These are phyloP conservation scores for Hippocampus abdominalis DNA, from an alignment of 2,113 vertebrate genomes.

Conservation along the genomic window DNA sequence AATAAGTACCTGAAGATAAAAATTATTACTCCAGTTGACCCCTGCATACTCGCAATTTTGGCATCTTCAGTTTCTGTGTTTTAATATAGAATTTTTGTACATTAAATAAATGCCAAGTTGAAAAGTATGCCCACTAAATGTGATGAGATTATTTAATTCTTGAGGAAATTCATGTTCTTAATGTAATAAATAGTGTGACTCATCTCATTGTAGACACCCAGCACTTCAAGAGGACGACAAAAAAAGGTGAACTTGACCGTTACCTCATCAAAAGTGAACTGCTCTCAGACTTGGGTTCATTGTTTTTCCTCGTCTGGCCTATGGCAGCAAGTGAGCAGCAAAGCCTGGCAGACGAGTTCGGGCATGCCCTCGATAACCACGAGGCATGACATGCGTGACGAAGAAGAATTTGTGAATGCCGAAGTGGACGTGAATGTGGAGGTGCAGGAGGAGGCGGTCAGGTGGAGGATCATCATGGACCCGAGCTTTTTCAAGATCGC, in stretches of 20 bases:
- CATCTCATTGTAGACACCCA: slow-evolving; percentile 25
- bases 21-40: too few relatives aligned
- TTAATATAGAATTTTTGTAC: too few relatives aligned
- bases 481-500: slow-evolving; percentile 53
- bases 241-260: slow-evolving; percentile 39
- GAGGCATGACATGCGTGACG: not conserved
- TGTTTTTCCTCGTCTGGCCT: not conserved
- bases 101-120: too few relatives aligned
- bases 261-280: not conserved
- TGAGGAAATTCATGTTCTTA: not conserved
- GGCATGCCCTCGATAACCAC: not conserved
- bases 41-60: too few relatives aligned
- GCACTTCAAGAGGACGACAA: slow-evolving; percentile 29
- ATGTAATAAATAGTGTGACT: not conserved
- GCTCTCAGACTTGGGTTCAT: not conserved
- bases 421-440: slow-evolving; percentile 39
- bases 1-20: too few relatives aligned
- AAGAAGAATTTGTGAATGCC: not conserved
- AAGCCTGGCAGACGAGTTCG: slow-evolving; percentile 7
- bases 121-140: too few relatives aligned
- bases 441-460: slow-evolving; percentile 4
- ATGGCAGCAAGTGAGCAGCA: slow-evolving; percentile 19
- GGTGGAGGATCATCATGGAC: slow-evolving; percentile 60
- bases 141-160: not conserved
- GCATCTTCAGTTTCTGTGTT: too few relatives aligned